Evolutionary conservation across 2,888 invertebrate species (phyloP).

Genomic region (Aleiodes testaceus): DNA sequence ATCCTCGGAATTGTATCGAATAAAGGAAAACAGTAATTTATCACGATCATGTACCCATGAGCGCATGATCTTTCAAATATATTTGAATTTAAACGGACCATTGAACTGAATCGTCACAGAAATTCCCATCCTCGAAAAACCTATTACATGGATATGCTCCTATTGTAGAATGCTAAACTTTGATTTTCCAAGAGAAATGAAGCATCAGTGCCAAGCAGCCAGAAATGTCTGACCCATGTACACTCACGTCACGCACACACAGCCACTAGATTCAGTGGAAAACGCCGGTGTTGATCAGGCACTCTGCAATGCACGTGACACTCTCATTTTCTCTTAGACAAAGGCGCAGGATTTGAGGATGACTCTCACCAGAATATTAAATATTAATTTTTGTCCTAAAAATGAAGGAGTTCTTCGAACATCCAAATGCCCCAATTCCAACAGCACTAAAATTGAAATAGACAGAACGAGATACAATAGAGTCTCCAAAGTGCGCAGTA

Average conservation of each 20-base stretch:
- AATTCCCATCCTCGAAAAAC: no score
- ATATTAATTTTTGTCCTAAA: no score
- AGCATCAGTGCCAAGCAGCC: not conserved
- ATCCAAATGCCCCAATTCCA: no score
- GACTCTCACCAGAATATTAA: no score
- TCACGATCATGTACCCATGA: not conserved
- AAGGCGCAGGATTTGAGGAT: constrained; percentile 38
- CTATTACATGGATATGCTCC: no score
- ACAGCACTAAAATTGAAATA: constrained; percentile 38
- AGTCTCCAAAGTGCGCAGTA: constrained; percentile 17
- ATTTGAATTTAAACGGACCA: no score
- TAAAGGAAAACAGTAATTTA: no score
- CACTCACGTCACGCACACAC: constrained; percentile 17
- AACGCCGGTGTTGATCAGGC: constrained; percentile 24
- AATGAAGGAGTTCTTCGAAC: no score
- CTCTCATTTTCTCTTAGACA: not conserved
- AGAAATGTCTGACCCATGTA: constrained; percentile 26
- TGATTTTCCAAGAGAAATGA: not conserved
- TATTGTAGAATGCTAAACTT: not conserved
- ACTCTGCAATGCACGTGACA: constrained; percentile 12
- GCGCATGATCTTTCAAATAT: not conserved
- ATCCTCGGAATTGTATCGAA: no score
- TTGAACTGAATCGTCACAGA: no score
- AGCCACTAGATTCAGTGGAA: constrained; percentile 10
- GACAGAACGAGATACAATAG: constrained; percentile 24